These are phyloP conservation scores for Nephrotoma guestfalica DNA, from an alignment of 2,888 invertebrate species.

Conservation along the genomic window DNA sequence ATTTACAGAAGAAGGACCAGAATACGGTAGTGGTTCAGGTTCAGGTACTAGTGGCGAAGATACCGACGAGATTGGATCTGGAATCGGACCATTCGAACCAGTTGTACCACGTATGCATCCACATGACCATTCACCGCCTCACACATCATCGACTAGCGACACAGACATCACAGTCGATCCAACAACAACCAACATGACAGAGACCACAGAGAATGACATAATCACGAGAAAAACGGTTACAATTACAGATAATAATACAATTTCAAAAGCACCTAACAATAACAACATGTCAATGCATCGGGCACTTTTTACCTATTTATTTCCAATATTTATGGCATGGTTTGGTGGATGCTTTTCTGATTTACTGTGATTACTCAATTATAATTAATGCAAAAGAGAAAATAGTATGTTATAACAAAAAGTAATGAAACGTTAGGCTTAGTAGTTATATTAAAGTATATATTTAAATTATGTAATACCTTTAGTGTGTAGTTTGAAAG, in stretches of 20 bases:
- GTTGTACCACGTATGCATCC: not conserved
- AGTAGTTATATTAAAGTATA: not conserved
- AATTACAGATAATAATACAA: slow-evolving; percentile 12
- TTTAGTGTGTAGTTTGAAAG: not conserved
- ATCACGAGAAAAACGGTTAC: slow-evolving; percentile 18
- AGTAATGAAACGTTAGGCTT: not conserved
- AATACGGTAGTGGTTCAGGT: slow-evolving; percentile 55
- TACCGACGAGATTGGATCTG: slow-evolving; percentile 29
- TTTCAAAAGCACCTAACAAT: slow-evolving; percentile 7
- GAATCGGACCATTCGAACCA: slow-evolving; percentile 21
- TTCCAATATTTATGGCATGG: slow-evolving; percentile 75
- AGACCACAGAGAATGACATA: not conserved
- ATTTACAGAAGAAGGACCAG: slow-evolving; percentile 36
- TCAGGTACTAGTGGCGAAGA: slow-evolving; percentile 43
- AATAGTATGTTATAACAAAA: not conserved
- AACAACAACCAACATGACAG: not conserved
- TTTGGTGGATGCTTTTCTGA: slow-evolving; percentile 70
- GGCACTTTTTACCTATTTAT: slow-evolving; percentile 51
- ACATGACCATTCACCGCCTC: slow-evolving; percentile 7
- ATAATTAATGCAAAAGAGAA: not conserved
- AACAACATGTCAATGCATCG: slow-evolving; percentile 18
- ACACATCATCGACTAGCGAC: slow-evolving; percentile 5
- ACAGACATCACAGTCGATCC: not conserved
- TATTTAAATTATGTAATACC: not conserved
- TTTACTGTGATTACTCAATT: slow-evolving; percentile 51